Evolutionary conservation across 2,888 invertebrate species (phyloP), one percentile per base, ranked within the genome.

Genomic region (Plemyria rubiginata): DNA sequence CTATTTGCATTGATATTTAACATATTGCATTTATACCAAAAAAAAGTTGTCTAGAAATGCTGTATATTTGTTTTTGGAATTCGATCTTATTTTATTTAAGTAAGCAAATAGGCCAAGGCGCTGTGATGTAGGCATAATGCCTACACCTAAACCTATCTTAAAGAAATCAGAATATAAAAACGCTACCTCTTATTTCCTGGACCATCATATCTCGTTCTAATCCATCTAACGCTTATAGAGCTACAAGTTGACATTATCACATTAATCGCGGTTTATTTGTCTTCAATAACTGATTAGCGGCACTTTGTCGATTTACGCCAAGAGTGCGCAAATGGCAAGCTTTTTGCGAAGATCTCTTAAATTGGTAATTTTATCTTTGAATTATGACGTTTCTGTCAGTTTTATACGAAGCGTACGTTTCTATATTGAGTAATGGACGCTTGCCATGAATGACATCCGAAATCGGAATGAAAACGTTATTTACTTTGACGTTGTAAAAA

Each of bases 191-290:
- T 62, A 40, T 65, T 12, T 29, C 63, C 75, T 76, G 52, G 38
- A 61, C 76, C 76, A 73, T 56, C 60, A 55, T 43, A 57, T 59
- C 67, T 67, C 70, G 76, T 75, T 74, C 78, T 71, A 80, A 84
- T 85, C 84, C 82, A 84, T 84, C 84, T 78, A 79, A 71, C 80
- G 75, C 77, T 76, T 84, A 85, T 84, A 84, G 81, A 83, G 77
- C 74, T 79, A 79, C 79, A 75, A 79, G 78, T 75, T 78, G 84
- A 78, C 82, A 78, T 78, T 77, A 81, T 78, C 80, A 79, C 82
- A 83, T 81, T 79, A 73, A 80, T 83, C 77, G 77, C 70, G 64
- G 76, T 77, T 78, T 75, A 79, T 80, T 77, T 78, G 78, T 79
- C 77, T 72, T 62, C 68, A 66, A 69, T 65, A 65, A 72, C 72